These are phyloP conservation scores for Oxyscelio sp. DNA, from an alignment of 2,888 invertebrate genomes.

Conservation along the genomic window DNA sequence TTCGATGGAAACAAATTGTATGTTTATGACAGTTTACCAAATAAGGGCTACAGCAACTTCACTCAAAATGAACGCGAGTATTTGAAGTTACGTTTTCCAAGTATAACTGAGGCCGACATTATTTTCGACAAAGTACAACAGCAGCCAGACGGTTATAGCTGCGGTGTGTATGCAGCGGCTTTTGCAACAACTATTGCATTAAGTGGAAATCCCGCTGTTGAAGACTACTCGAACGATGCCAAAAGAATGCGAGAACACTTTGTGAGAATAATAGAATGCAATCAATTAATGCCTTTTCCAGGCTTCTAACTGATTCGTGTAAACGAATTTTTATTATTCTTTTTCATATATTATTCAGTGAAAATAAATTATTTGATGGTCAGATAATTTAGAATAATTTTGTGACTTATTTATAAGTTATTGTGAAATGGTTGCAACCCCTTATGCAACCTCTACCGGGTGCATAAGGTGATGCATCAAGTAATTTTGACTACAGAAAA, in stretches of 20 bases:
- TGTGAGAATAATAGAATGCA: not conserved
- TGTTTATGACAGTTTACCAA: slow-evolving; percentile 11
- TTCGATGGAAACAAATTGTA: not conserved
- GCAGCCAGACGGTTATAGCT: not conserved
- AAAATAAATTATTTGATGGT: not conserved
- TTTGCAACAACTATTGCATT: not conserved
- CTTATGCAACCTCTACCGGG: too few species aligned
- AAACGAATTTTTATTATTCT: not conserved
- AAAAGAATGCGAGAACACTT: not conserved
- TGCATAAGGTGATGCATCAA: too few species aligned
- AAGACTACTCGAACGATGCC: not conserved
- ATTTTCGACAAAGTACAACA: not conserved
- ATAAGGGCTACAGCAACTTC: not conserved
- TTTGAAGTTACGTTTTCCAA: slow-evolving; percentile 11
- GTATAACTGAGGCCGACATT: not conserved
- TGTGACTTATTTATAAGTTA: too few species aligned
- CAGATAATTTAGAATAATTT: too few species aligned
- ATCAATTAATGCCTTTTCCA: not conserved
- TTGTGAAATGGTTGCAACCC: too few species aligned
- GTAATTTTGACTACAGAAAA: too few species aligned
- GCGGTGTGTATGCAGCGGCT: not conserved
- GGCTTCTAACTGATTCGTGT: too few species aligned
- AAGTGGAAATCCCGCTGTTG: not conserved
- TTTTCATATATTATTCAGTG: not conserved
- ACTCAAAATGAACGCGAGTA: not conserved